These are phyloP conservation scores for Reticulitermes speratus DNA, from an alignment of 1,140 invertebrate species.

Conservation along the genomic window DNA sequence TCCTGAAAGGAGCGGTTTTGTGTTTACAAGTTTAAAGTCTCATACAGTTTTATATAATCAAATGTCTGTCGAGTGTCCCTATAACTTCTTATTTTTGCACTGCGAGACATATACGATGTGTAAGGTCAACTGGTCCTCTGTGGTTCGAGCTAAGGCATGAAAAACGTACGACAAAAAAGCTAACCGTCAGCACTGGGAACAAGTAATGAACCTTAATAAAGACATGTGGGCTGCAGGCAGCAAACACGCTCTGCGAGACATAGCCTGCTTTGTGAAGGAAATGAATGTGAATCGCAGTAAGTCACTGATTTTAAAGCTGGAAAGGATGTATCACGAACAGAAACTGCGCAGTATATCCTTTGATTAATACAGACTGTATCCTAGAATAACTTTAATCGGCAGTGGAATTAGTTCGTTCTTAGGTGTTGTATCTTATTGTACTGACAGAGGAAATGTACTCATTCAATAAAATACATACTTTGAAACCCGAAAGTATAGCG, in stretches of 20 bases:
- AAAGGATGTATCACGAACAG: neutral
- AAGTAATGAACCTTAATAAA: neutral
- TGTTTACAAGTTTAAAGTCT: no score
- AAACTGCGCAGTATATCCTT: neutral
- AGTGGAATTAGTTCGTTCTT: no score
- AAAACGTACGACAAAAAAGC: neutral
- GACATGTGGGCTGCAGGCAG: neutral
- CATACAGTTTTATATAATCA: no score
- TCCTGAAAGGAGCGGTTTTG: no score
- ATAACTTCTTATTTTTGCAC: no score
- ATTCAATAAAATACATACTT: no score
- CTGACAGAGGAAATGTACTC: no score
- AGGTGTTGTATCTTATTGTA: no score
- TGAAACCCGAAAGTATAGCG: no score
- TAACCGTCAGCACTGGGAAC: neutral
- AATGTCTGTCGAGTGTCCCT: no score
- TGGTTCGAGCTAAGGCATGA: neutral
- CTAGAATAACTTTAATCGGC: no score
- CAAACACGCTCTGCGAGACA: neutral
- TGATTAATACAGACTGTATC: no score
- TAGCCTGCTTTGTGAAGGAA: neutral
- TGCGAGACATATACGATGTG: neutral
- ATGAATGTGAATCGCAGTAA: neutral
- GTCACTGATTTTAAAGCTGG: neutral
- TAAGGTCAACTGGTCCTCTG: neutral